Base-by-base conservation (phyloP, 2,888 invertebrate genomes). In the Alcis repandata region DNA sequence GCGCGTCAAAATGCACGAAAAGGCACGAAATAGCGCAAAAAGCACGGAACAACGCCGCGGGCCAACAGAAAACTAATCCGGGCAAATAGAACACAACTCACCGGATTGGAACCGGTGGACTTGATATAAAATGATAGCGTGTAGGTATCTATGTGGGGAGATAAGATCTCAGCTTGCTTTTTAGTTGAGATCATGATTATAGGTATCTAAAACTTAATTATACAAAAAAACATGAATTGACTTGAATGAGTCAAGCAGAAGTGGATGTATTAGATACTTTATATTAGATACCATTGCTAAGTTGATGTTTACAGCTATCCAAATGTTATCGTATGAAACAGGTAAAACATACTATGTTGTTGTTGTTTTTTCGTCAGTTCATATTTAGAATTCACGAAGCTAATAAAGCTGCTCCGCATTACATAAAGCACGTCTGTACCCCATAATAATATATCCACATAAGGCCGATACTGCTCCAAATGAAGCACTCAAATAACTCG, bases 1-100 rank as follows among this genome's bases (percentile, higher is more conserved):
- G 71, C 74, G 73, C 67, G 57, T 65, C 68, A 65, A 58, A 65
- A 68, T 70, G 64, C 67, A 68, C 72, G 56, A 54, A 67, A 63
- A 52, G 46, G 48, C 57, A 48, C 52, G 40, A 61, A 68, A 59
- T 66, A 22, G 60, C 9, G 38, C 43, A 59, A 41, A 54, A 33
- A 48, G 43, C 48, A 59, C 53, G 17, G 48, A 57, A 22, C 40
- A 15, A 13, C 62, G 59, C 22, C 6, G n/a, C 15, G 38, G 27
- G 48, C 38, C 41, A 57, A 68, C 64, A 61, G 62, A 67, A 69
- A 69, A 68, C 66, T 72, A 69, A 72, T 69, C 68, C 66, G 38
- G 43, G 66, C 15, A 51, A 64, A 60, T 49, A 62, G 54, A 49
- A 60, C 67, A 51, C 33, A 56, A 53, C 56, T 33, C 56, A 51